Evolutionary conservation across 2,113 vertebrate species (phyloP).

Genomic region (Neodon shergylaensis): DNA sequence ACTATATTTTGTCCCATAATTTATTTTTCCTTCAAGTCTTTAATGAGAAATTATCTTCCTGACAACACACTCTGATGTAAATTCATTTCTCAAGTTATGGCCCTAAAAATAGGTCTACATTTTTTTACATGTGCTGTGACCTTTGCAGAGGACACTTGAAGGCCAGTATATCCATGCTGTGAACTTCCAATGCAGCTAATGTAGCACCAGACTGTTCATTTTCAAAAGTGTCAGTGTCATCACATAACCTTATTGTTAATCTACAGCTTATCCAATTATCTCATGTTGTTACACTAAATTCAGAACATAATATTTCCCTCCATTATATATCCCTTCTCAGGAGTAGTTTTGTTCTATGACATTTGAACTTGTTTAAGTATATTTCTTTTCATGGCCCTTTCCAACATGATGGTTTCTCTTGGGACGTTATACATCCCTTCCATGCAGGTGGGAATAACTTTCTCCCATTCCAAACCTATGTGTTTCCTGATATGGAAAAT

Average conservation of each 20-base stretch:
- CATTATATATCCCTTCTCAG: neutral
- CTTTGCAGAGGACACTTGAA: neutral
- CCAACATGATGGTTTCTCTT: neutral
- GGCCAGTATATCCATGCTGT: neutral
- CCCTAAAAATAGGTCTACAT: neutral
- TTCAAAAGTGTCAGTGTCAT: neutral
- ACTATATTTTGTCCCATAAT: neutral
- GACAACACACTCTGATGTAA: neutral
- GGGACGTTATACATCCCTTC: neutral
- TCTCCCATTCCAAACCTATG: neutral
- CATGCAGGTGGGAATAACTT: too few relatives aligned
- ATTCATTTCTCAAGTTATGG: neutral
- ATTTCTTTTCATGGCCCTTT: neutral
- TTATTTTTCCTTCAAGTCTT: neutral
- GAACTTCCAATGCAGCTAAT: neutral
- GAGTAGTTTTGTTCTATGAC: slow-evolving; percentile 8
- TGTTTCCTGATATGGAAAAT: neutral
- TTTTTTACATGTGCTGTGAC: neutral
- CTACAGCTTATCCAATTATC: neutral
- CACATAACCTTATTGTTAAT: neutral
- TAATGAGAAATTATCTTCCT: neutral
- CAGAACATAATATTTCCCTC: neutral
- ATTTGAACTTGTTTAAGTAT: slow-evolving; percentile 5
- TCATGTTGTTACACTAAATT: slow-evolving; percentile 34
- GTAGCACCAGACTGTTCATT: neutral